phyloP scores from a whole-genome alignment of 2,888 invertebrate genomes.

The Hanleya hanleyi region DNA sequence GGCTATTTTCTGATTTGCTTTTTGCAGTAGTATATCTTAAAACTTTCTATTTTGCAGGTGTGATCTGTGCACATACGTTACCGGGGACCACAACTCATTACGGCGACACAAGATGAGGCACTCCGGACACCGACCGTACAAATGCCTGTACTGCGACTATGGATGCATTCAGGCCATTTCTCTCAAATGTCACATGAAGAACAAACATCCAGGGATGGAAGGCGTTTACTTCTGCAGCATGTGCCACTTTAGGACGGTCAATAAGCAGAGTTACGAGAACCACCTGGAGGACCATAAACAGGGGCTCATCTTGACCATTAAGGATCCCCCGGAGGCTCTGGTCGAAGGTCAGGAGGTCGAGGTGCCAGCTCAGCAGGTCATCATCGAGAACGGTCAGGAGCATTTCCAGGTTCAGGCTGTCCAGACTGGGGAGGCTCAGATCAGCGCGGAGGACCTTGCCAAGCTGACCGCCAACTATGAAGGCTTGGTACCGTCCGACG shows the following conservation, averaged over 20 bases:
- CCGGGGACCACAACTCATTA: conserved; percentile 87
- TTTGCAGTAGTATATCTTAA: not conserved
- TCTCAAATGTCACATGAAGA: conserved; percentile 85
- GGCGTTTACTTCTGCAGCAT: conserved; percentile 56
- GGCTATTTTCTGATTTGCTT: not conserved
- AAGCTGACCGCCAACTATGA: conserved; percentile 45
- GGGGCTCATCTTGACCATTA: conserved; percentile 40
- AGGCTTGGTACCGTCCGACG: conserved; percentile 48
- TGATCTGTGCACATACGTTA: conserved; percentile 81
- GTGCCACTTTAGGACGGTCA: conserved; percentile 76
- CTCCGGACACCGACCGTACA: conserved; percentile 83
- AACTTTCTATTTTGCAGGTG: conserved; percentile 75
- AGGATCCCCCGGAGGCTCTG: not conserved
- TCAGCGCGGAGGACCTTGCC: conserved; percentile 57
- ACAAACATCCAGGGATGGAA: conserved; percentile 81
- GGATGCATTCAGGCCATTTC: conserved; percentile 84
- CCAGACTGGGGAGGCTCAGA: conserved; percentile 52
- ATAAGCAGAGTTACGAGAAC: conserved; percentile 78
- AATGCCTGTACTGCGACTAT: conserved; percentile 86
- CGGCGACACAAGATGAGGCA: conserved; percentile 86
- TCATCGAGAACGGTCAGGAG: too few relatives aligned
- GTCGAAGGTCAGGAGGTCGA: not conserved
- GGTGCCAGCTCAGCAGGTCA: not conserved
- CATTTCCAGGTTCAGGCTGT: conserved; percentile 51
- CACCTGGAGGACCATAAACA: conserved; percentile 78